These are phyloP conservation scores for Chloropsis hardwickii DNA, from an alignment of 2,113 vertebrate species.

Conservation along the genomic window DNA sequence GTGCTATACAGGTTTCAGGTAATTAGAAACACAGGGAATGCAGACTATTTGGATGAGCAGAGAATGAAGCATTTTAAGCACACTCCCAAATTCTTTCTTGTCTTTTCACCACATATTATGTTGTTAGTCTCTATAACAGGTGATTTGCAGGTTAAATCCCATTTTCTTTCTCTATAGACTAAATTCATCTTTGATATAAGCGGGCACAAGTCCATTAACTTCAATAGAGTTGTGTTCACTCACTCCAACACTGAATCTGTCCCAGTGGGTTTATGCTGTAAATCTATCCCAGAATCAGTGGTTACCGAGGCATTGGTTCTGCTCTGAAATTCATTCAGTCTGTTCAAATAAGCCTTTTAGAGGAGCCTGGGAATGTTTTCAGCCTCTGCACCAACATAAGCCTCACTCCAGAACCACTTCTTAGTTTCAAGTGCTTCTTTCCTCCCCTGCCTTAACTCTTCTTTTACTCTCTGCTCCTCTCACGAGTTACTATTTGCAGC, in stretches of 20 bases:
- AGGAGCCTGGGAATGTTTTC: background rate
- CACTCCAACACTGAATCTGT: conserved; percentile 31
- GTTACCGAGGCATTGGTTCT: conserved; percentile 20
- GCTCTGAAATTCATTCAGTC: conserved; percentile 34
- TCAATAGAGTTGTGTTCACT: conserved; percentile 24
- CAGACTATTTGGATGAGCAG: background rate
- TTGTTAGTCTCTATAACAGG: conserved; percentile 15
- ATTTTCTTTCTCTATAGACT: conserved; percentile 39
- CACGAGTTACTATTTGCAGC: rapidly evolving
- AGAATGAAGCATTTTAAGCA: conserved; percentile 13
- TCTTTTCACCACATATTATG: conserved; percentile 10
- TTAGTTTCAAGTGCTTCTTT: background rate
- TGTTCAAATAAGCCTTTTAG: conserved; percentile 9
- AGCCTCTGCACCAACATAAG: background rate
- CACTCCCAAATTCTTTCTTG: background rate
- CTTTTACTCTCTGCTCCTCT: background rate
- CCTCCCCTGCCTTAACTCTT: background rate
- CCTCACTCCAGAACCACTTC: background rate
- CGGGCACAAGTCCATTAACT: conserved; percentile 44
- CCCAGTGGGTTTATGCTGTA: conserved; percentile 46
- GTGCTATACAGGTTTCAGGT: background rate
- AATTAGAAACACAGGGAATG: conserved; percentile 29
- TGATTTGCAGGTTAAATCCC: conserved; percentile 54
- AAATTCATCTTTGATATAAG: conserved; percentile 49
- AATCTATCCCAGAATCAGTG: conserved; percentile 51